Base-by-base conservation (phyloP, 2,888 invertebrate genomes). In the Eristalis arbustorum region DNA sequence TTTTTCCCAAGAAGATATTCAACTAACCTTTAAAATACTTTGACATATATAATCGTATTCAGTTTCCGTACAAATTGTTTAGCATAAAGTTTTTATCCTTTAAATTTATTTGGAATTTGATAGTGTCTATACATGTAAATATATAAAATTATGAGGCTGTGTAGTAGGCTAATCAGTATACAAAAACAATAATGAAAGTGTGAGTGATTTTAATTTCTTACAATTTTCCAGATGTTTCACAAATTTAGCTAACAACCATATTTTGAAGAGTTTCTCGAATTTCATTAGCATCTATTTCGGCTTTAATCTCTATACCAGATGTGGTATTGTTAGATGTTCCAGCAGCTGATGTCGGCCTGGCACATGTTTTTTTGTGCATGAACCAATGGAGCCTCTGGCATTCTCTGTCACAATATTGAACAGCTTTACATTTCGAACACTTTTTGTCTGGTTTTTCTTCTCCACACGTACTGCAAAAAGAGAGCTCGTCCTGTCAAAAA, bases 301-400 rank as follows among this genome's bases (percentile, higher is more conserved):
- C 72, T 74, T 89, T 89, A 18, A 73, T 78, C 63, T 79, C 84
- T 13, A 42, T 40, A 37, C 62, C 18, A n/a, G 81, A 59, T 28
- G 74, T 18, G 91, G 88, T 90, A 89, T 87, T 61, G n/a, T 82
- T 79, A n/a, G 71, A 90, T 89, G 90, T 92, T 88, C 89, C 89
- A 14, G 92, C 88, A 3, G 91, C 92, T 82, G 94, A 94, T 0
- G 93, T 93, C 84, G 96, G 94, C 88, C 96, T 94, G 80, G 95
- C 95, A 90, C 98, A 98, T 49, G 95, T 96, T 91, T 97, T 97
- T 93, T 98, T 98, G 92, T 98, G 98, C 90, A 97, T 95, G 91
- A 96, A 97, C 98, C 98, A 98, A 91, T 98, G 98, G 64, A 98
- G 93, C 88, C 98, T 95, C 92, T 99, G 99, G 92, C 99, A 99